Conservation (phyloP, 30 jellyfish, hydroid and myxozoan species). For the Catostylus mosaicus region DNA sequence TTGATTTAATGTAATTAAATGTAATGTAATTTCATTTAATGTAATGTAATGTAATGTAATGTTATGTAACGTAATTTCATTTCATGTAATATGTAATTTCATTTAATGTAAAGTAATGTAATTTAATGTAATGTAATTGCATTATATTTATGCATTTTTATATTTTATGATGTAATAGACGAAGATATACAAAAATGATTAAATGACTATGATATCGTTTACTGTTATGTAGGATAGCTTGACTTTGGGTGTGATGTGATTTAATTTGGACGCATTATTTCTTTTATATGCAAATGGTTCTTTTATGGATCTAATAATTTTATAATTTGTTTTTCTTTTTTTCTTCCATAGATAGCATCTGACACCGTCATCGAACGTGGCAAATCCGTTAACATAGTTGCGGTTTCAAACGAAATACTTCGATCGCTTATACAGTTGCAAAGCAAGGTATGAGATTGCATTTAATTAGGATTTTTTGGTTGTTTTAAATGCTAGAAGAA, state of each 20-base stretch:
- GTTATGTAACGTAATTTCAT: background rate
- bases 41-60: background rate
- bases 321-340: background rate
- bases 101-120: background rate
- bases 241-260: no score
- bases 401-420: slow-evolving; percentile 28
- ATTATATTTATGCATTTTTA: no score
- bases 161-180: no score
- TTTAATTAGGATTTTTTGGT: no score
- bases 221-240: no score
- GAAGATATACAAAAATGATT: no score
- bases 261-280: no score
- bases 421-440: slow-evolving; percentile 20
- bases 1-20: background rate
- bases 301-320: no score
- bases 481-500: no score
- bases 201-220: no score
- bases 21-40: background rate
- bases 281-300: no score
- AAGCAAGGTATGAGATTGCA: slow-evolving; percentile 8
- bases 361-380: slow-evolving; percentile 32
- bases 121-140: background rate
- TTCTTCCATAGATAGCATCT: slow-evolving; percentile 2
- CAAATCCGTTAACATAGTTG: slow-evolving; percentile 16
- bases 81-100: background rate